Conservation (phyloP, 2,888 invertebrate species). For the Cerceris rybyensis region DNA sequence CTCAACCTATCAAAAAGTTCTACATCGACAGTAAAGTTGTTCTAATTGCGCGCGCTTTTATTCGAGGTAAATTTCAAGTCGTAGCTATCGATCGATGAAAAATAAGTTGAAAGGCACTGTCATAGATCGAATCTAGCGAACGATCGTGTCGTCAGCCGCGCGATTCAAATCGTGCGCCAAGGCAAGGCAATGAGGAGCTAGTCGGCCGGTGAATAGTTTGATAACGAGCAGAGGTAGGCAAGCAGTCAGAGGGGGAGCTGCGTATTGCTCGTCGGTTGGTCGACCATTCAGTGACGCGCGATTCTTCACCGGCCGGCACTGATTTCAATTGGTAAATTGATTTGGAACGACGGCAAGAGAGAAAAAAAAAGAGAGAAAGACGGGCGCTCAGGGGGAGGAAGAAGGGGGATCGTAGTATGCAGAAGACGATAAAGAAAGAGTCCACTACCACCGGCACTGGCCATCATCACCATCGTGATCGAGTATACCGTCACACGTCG, state of each 20-base stretch:
- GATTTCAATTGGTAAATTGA: conserved; percentile 81
- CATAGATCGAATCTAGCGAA: conserved; percentile 38
- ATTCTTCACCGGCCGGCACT: conserved; percentile 71
- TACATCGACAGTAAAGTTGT: too few relatives aligned
- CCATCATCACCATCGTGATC: conserved; percentile 37
- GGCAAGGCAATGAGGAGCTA: conserved; percentile 52
- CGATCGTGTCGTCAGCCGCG: conserved; percentile 38
- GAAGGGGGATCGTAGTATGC: conserved; percentile 14
- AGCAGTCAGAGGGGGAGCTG: conserved; percentile 43
- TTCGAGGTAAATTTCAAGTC: too few relatives aligned
- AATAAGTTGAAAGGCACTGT: conserved; percentile 39
- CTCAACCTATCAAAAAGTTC: too few relatives aligned
- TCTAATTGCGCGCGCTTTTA: too few relatives aligned
- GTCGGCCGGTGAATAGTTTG: conserved; percentile 67
- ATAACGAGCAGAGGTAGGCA: conserved; percentile 59
- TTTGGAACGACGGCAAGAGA: conserved; percentile 68
- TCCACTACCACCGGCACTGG: conserved; percentile 4
- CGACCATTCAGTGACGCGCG: conserved; percentile 67
- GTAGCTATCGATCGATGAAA: neutral
- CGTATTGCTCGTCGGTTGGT: conserved; percentile 64
- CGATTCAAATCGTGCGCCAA: conserved; percentile 54
- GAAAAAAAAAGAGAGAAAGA: conserved; percentile 58
- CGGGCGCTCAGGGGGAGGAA: conserved; percentile 28
- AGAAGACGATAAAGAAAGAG: conserved; percentile 49
- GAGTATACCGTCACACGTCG: conserved; percentile 48